Percentiles rank a stretch among this genome's conserved stretches.
These are phyloP conservation scores for Rhopalosiphum nymphaeae DNA, from an alignment of 2,888 invertebrate species.

Conservation along the genomic window DNA sequence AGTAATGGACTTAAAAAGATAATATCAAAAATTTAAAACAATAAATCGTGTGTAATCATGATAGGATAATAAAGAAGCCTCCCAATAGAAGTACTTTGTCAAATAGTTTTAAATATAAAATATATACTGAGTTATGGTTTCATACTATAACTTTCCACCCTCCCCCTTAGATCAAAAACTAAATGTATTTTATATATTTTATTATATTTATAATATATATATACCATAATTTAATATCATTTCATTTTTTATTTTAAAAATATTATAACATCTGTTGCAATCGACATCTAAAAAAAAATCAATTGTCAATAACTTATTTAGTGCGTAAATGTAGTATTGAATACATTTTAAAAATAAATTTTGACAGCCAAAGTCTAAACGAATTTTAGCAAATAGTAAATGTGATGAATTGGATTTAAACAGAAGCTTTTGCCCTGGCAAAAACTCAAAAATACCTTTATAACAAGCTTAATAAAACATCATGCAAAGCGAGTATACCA, in stretches of 20 bases:
- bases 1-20: neutral
- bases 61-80: too few species aligned
- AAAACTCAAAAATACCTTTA: slow-evolving; percentile 32
- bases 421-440: neutral
- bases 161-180: neutral
- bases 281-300: neutral
- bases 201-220: neutral
- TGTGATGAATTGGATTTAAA: neutral
- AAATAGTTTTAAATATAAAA: neutral
- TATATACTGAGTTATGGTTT: neutral
- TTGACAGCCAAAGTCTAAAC: neutral
- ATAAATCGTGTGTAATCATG: too few species aligned
- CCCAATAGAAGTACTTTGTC: too few species aligned
- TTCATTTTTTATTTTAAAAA: neutral
- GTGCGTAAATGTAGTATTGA: neutral
- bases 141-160: neutral
- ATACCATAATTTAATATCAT: neutral
- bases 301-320: neutral
- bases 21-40: neutral
- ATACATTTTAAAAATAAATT: neutral
- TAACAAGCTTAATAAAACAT: slow-evolving; percentile 23
- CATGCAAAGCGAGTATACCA: neutral
- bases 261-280: neutral
- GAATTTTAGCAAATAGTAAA: neutral
- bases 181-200: neutral